Evolutionary conservation across 2,888 invertebrate genomes (phyloP), one percentile per base, ranked within the genome.

Genomic region (Thereva unica): DNA sequence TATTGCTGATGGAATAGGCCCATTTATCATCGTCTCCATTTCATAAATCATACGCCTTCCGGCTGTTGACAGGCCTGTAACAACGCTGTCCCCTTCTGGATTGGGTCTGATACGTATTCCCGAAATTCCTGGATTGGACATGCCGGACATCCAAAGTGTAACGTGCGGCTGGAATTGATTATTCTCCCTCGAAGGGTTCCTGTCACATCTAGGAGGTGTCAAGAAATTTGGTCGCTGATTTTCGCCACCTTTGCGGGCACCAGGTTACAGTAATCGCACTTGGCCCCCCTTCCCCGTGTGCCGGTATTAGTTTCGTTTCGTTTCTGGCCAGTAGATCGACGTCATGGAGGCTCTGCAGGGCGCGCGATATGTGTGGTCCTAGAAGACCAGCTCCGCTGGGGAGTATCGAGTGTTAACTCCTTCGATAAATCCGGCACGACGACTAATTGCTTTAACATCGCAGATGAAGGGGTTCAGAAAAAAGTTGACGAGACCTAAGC

Each of bases 361-460:
- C 38, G n/a, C 55, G 47, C 47, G 6, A 45, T 49, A 49, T 37
- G 59, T 59, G 59, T 59, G 59, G 59, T 59, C 59, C 42, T 55
- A n/a, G 4, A 12, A 38, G 59, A 59, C 35, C 12, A 42, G 5
- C 47, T 47, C 9, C 23, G 23, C 23, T 12, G 23, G 8, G 35
- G 49, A 49, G 47, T 59, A 59, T 59, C 59, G 38, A 49, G 59
- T 59, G 59, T 59, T 59, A 59, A 49, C 47, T 47, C 49, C 49
- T 4, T 40, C 37, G 38, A 49, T 47, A 59, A 59, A 59, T 59
- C 59, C 38, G 49, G 47, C 59, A 59, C 59, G 59, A 49, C 59
- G 59, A 59, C 59, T 59, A 59, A 59, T 59, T 59, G 59, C 49
- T 59, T 47, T 59, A 59, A 59, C 59, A 59, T 59, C 59, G 47